Base-by-base conservation (phyloP, 2,113 vertebrate genomes). In the Syrmaticus mikado region DNA sequence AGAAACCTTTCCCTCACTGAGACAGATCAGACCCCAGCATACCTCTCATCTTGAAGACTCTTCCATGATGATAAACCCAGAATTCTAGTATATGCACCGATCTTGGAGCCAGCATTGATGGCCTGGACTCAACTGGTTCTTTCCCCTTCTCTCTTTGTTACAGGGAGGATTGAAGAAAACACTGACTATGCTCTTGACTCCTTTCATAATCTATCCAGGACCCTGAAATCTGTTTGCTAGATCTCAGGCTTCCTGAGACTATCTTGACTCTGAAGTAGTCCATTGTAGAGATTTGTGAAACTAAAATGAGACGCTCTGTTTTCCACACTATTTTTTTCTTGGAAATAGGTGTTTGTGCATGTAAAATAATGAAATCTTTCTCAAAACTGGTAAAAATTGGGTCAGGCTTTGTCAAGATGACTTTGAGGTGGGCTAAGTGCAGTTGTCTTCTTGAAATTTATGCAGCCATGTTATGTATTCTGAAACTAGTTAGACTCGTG, bases 381-480 rank as follows among this genome's bases (percentile, higher is more conserved):
- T 55, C 57, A 75, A 38, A 10, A 40, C 28, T 46, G 22, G 6
- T 55, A 60, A 48, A 38, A 67, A 32, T n/a, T 36, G 21, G 13
- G 43, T 71, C 70, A 53, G 70, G 30, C 8, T 45, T 85, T 6
- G 48, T 36, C 14, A 58, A 85, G 36, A 25, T 62, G 71, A 57
- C 34, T 75, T 71, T 50, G 58, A 41, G 24, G 19, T 40, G 65
- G 52, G 3, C 24, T 45, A 11, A 40, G 15, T 80, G 16, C 13
- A 41, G 17, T 66, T 75, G 8, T 84, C 27, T 20, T 22, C 30
- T n/a, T 61, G n/a, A 14, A 84, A 50, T 46, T 48, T 20, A 11
- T 0, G 2, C 32, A 74, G 32, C 14, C 20, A 30, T 0, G 2
- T 28, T 46, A 27, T 14, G 9, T 46, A 40, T 45, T 82, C 41